A percentile compares a stretch with the other conserved stretches of the same genome.
phyloP scores from a whole-genome alignment of 2,113 vertebrate genomes.

The Calypte anna region DNA sequence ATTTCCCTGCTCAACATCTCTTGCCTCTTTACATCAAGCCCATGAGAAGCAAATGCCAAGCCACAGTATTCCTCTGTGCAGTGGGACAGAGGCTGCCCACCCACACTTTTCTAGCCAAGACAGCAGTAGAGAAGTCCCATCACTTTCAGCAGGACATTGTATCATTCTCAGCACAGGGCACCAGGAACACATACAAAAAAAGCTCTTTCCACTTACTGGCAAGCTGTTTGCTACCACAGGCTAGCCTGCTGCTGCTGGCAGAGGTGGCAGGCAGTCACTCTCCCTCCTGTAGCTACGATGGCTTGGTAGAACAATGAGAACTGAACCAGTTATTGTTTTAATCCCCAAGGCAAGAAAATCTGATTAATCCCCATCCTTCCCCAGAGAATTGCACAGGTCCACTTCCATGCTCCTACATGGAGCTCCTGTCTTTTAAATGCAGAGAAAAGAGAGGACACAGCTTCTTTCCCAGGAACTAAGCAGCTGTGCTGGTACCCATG shows the following conservation, averaged over 20 bases:
- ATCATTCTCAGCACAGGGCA: neutral
- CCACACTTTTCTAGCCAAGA: neutral
- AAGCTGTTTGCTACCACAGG: neutral
- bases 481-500: neutral
- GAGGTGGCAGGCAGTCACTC: neutral
- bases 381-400: neutral
- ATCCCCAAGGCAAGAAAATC: neutral
- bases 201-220: neutral
- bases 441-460: neutral
- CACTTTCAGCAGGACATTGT: neutral
- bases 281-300: neutral
- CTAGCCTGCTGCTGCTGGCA: neutral
- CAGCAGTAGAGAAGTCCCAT: neutral
- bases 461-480: neutral
- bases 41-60: neutral
- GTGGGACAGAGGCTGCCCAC: neutral
- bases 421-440: neutral
- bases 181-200: neutral
- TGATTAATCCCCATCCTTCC: neutral
- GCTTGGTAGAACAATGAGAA: neutral
- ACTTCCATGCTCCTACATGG: neutral
- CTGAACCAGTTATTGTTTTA: neutral
- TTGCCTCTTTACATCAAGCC: rapidly evolving
- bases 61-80: neutral
- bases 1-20: neutral